Percentiles rank a stretch among this genome's conserved stretches.
These are phyloP conservation scores for Barbus barbus DNA, from an alignment of 2,113 vertebrate species.

Conservation along the genomic window DNA sequence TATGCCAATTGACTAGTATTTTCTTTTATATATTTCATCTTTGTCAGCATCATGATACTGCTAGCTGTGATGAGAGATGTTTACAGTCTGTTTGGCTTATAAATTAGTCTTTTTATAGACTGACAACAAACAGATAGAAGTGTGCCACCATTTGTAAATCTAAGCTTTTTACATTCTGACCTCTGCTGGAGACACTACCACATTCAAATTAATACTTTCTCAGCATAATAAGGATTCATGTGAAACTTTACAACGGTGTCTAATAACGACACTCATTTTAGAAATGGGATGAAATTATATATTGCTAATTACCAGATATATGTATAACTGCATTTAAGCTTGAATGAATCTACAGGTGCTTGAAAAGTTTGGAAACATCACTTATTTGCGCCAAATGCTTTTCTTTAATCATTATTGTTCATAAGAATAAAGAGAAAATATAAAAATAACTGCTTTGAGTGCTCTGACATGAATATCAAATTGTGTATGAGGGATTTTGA, in stretches of 20 bases:
- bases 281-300: too few relatives aligned
- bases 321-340: too few relatives aligned
- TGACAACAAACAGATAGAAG: neutral
- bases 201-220: too few relatives aligned
- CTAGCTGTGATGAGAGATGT: neutral
- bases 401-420: neutral
- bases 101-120: neutral
- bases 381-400: too few relatives aligned
- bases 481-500: too few relatives aligned
- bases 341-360: too few relatives aligned
- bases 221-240: too few relatives aligned
- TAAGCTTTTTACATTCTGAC: slow-evolving; percentile 22
- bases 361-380: too few relatives aligned
- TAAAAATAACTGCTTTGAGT: neutral
- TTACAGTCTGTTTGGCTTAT: neutral
- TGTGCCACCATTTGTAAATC: neutral
- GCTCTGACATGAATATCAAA: too few relatives aligned
- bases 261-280: too few relatives aligned
- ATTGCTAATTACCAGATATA: neutral
- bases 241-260: too few relatives aligned
- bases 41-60: neutral
- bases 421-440: neutral
- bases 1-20: neutral
- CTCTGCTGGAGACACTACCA: slow-evolving; percentile 13
- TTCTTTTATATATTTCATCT: neutral